Percentiles rank a stretch among this genome's conserved stretches.
Conservation (phyloP, 2,113 vertebrate species). For the Eclectus roratus region DNA sequence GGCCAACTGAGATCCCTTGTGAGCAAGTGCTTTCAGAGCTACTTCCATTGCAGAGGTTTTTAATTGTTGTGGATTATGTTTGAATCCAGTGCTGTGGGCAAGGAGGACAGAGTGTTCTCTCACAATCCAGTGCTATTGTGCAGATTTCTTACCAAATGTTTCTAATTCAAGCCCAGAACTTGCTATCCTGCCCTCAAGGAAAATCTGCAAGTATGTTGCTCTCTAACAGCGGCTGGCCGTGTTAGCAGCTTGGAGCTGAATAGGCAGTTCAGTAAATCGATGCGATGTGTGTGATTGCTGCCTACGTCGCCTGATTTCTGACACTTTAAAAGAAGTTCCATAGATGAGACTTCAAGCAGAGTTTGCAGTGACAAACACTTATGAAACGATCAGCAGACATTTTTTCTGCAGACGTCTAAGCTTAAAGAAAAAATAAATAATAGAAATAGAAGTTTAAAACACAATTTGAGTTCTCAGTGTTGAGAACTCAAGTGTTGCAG, state of each 20-base stretch:
- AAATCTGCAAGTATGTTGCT: neutral
- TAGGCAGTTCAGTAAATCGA: neutral
- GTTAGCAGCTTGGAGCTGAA: neutral
- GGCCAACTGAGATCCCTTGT: neutral
- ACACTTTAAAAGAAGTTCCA: neutral
- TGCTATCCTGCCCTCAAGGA: slow-evolving; percentile 8
- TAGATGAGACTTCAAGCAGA: neutral
- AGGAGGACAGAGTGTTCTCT: slow-evolving; percentile 32
- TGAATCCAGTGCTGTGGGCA: neutral
- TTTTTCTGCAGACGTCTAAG: neutral
- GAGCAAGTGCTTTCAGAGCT: neutral
- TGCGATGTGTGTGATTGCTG: neutral
- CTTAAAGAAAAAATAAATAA: neutral
- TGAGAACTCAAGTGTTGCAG: neutral
- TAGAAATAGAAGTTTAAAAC: neutral
- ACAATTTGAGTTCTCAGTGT: neutral
- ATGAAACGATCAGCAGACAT: neutral
- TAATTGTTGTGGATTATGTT: neutral
- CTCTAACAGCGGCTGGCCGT: neutral
- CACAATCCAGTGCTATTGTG: neutral
- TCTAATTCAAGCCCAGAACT: slow-evolving; percentile 21
- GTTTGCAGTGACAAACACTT: neutral
- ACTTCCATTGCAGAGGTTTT: neutral
- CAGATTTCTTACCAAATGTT: slow-evolving; percentile 40
- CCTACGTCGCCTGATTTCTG: neutral